phyloP scores from a whole-genome alignment of 2,888 invertebrate genomes.

The Nemoura dubitans region DNA sequence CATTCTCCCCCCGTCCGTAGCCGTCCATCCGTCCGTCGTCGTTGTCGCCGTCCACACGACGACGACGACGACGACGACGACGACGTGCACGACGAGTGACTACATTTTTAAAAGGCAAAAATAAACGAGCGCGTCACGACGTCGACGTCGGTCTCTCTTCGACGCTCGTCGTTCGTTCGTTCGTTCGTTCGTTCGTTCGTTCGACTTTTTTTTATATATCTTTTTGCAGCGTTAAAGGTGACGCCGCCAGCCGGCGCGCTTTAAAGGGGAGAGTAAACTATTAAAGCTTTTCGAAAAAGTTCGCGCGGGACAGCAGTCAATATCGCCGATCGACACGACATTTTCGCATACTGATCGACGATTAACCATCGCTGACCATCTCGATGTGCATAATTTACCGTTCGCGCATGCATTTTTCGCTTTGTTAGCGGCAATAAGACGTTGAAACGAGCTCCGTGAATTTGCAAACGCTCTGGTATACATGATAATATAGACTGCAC shows the following conservation, averaged over 20 bases:
- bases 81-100: conserved; percentile 3
- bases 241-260: conserved; percentile 14
- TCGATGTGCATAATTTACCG: neutral
- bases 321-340: neutral
- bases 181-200: too few relatives aligned
- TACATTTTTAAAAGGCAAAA: conserved; percentile 47
- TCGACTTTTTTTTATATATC: conserved; percentile 38
- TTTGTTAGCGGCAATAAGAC: neutral
- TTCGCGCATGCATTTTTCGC: neutral
- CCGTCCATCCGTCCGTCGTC: neutral
- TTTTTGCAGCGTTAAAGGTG: conserved; percentile 25
- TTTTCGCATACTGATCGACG: neutral
- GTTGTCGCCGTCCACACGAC: neutral
- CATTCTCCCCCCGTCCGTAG: neutral
- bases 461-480: neutral
- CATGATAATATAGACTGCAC: neutral
- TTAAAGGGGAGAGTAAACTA: conserved; percentile 38
- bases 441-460: neutral
- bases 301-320: neutral
- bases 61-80: neutral
- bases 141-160: conserved; percentile 34
- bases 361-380: neutral
- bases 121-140: conserved; percentile 46
- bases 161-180: conserved; percentile 24
- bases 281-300: neutral